Conservation (phyloP, 2,797 vertebrate genomes). For the Catamblyrhynchus diadema region DNA sequence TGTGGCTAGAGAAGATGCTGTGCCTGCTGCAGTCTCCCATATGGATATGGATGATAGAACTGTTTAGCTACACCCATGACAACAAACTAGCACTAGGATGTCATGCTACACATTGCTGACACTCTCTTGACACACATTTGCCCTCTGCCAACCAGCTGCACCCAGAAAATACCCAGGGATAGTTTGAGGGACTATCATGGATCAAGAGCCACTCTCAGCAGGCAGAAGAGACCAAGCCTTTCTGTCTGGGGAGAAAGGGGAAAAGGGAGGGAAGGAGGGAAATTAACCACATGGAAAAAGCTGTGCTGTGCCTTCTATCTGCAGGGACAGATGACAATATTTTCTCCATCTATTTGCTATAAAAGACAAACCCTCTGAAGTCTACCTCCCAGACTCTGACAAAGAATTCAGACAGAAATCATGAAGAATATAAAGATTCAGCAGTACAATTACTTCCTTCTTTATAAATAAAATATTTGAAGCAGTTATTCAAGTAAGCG, state of each 20-base stretch:
- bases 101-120: background rate
- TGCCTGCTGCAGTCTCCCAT: background rate
- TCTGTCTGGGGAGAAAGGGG: background rate
- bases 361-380: background rate
- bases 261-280: background rate
- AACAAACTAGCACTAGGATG: background rate
- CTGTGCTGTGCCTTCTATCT: background rate
- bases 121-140: background rate
- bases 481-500: background rate
- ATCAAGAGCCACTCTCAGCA: background rate
- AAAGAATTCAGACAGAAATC: background rate
- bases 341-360: background rate
- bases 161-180: background rate
- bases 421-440: background rate
- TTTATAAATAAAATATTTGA: background rate
- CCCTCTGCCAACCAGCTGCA: background rate
- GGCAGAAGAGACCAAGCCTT: background rate
- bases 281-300: background rate
- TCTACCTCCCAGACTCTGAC: background rate
- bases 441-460: background rate
- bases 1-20: background rate
- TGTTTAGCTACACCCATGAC: background rate
- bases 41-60: background rate
- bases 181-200: accelerated
- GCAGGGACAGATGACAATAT: background rate